phyloP scores from a whole-genome alignment of 1,140 invertebrate species.

The Nasonia longicornis region DNA sequence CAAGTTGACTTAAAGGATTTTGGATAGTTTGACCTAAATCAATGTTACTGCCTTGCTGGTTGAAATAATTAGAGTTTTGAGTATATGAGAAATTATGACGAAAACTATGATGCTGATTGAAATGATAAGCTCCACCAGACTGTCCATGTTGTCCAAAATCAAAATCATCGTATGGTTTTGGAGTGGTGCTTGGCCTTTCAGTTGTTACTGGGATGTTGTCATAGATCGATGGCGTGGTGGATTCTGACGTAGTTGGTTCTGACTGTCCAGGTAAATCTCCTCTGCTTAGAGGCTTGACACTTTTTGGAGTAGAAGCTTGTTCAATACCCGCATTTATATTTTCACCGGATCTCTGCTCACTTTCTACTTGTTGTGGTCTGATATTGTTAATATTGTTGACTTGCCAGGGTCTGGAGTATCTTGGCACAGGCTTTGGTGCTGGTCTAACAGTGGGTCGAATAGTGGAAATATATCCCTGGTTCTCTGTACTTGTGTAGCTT shows the following conservation, averaged over 20 bases:
- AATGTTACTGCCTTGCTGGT: slow-evolving; percentile 12
- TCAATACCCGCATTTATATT: not conserved
- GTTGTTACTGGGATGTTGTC: slow-evolving; percentile 3
- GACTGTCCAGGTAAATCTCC: slow-evolving; percentile 24
- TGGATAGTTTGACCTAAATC: slow-evolving; percentile 45
- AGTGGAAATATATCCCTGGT: not conserved
- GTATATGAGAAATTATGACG: slow-evolving; percentile 30
- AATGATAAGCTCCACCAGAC: slow-evolving; percentile 20
- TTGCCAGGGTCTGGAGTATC: slow-evolving; percentile 44
- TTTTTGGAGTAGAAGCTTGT: slow-evolving; percentile 11
- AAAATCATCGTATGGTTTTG: not conserved
- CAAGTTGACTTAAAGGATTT: slow-evolving; percentile 1
- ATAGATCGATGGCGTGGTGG: not conserved
- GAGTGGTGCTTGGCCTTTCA: not conserved
- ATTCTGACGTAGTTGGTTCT: slow-evolving; percentile 10
- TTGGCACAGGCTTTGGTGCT: slow-evolving; percentile 48
- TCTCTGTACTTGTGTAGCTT: not conserved
- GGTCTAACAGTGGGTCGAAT: slow-evolving; percentile 36
- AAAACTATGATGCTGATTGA: slow-evolving; percentile 26
- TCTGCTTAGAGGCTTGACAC: not conserved
- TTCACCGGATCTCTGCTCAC: not conserved
- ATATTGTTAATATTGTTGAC: slow-evolving; percentile 11
- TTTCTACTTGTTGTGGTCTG: not conserved
- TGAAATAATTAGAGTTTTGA: slow-evolving; percentile 11
- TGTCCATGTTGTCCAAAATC: not conserved